Evolutionary conservation across 2,113 vertebrate species (phyloP), one percentile per base, ranked within the genome.

Genomic region (Neogobius melanostomus): DNA sequence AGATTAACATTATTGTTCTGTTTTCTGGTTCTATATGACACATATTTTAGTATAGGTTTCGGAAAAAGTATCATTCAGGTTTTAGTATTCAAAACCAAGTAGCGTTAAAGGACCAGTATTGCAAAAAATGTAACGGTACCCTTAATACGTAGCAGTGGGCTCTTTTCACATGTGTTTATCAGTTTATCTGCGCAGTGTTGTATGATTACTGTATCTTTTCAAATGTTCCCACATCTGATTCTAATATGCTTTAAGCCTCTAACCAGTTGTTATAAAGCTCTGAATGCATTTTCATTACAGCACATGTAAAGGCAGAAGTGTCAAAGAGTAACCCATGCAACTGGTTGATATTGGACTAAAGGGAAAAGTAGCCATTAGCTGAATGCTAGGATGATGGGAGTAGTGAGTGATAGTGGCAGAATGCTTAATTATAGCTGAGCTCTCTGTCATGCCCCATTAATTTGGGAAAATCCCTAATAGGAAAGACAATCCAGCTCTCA

Each of bases 371-470:
- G 60, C 59, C 48, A 65, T 74, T 79, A 66, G 59, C 59, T 45
- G 59, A 73, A 66, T 82, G 82, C 84, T 50, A 48, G 75, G 69
- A 68, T 78, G 75, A 71, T 66, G 7, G 8, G 66, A 46, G 63
- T 65, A 66, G 62, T 77, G 72, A 88, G 80, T 85, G 81, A 84
- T 76, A 44, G 75, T 86, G 87, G 88, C 84, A 80, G 79, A 74
- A 71, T 76, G 63, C 76, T 87, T 87, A 82, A 90, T 92, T 87
- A 76, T 15, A 46, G 64, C 53, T 47, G 64, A 71, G 77, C 85
- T 85, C 56, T 79, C 48, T 80, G 77, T 76, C 59, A 69, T 64
- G 73, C 61, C 82, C 75, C 53, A 83, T 88, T 90, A 86, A 82
- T 90, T 71, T 42, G 57, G 36, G 49, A 69, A 45, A 49, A 53